phyloP scores from a whole-genome alignment of 1,140 invertebrate genomes.

The Pararge aegeria region DNA sequence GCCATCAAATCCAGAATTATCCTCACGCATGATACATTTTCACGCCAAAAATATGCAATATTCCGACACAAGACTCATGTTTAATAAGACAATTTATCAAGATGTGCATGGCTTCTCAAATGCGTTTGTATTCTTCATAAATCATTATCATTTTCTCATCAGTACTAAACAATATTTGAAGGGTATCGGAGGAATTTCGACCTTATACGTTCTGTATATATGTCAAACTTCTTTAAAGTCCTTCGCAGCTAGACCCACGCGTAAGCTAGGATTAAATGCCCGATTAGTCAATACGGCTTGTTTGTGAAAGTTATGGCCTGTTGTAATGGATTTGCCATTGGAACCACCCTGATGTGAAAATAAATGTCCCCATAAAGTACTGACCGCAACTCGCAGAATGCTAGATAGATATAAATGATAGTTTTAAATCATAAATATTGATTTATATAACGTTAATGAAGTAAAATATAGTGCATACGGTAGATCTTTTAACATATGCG shows the following conservation, averaged over 20 bases:
- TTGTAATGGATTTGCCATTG: slow-evolving; percentile 21
- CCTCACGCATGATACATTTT: slow-evolving; percentile 11
- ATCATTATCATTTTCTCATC: slow-evolving; percentile 54
- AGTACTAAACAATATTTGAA: slow-evolving; percentile 24
- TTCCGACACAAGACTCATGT: neutral
- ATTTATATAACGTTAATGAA: neutral
- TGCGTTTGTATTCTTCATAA: slow-evolving; percentile 45
- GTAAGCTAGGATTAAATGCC: slow-evolving; percentile 46
- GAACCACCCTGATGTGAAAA: slow-evolving; percentile 23
- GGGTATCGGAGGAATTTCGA: slow-evolving; percentile 9
- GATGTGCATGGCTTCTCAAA: slow-evolving; percentile 39
- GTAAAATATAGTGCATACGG: neutral
- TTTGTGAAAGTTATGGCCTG: slow-evolving; percentile 31
- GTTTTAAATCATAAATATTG: slow-evolving; percentile 7
- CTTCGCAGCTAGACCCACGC: slow-evolving; percentile 23
- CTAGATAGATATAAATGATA: slow-evolving; percentile 11
- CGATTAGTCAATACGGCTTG: slow-evolving; percentile 47
- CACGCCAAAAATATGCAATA: neutral
- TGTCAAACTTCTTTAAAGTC: slow-evolving; percentile 20
- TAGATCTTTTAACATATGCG: neutral
- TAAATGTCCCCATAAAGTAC: slow-evolving; percentile 10
- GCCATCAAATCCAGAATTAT: slow-evolving; percentile 15
- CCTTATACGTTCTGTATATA: slow-evolving; percentile 14
- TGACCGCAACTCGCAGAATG: slow-evolving; percentile 1
- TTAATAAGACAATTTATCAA: slow-evolving; percentile 45